Evolutionary conservation across 2,797 vertebrate genomes (phyloP), one percentile per base, ranked within the genome.

Genomic region (Anguilla pacifica): DNA sequence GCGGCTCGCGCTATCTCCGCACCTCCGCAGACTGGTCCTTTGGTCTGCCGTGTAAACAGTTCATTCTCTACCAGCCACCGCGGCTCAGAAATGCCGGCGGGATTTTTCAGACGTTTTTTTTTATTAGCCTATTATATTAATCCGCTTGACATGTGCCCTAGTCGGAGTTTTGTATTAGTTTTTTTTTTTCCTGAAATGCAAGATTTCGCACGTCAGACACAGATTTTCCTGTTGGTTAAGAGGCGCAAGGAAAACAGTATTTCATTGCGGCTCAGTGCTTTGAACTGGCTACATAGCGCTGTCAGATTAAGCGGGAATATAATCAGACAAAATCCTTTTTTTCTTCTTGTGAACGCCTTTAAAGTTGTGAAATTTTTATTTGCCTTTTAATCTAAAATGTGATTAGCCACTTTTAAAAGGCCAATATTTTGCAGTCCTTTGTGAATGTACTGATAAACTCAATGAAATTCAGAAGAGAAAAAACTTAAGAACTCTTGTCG

Each of bases 251-350:
- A 46, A 49, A 13, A 13, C 53, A 35, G 10, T 15, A 87, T 86
- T 39, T 87, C 61, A 9, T 61, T 84, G 83, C 82, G 70, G 84
- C 85, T 77, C 13, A 43, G 11, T 3, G 31, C 19, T 77, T 77
- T 43, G 72, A 77, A 43, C 31, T 77, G 86, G 88, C 88, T 89
- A 90, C 87, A 89, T 87, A 88, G 39, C 86, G 87, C 85, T 88
- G 88, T 87, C 77, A 51, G 77, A 81, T 81, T 49, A 81, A 11
- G 43, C 7, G 11, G 6, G 46, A 43, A 79, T 7, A 19, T 43
- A 79, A 43, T 79, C 72, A 39, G 74, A 79, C 35, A 19, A 79
- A 39, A 79, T 79, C 39, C 74, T 7, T 17, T 31, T 64, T 72
- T 72, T 39, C 39, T 39, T 39, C 39, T 39, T 39, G 9, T 13